Base-by-base conservation (phyloP, 2,113 vertebrate species). In the Myrmecobius fasciatus region DNA sequence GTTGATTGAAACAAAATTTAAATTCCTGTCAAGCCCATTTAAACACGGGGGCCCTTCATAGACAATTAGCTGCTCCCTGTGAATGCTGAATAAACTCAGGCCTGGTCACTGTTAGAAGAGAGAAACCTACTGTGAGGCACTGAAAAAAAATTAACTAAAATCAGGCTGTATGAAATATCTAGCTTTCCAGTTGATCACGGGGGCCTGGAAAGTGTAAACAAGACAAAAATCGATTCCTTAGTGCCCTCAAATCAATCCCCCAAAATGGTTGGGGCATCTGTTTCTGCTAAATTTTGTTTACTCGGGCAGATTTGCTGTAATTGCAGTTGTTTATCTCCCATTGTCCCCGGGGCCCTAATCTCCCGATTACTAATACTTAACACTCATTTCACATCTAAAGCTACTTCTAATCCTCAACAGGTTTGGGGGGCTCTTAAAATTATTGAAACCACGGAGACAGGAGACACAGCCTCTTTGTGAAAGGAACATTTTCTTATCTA, bases 151-250 rank as follows among this genome's bases (percentile, higher is more conserved):
- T 98, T 97, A 98, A 98, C 98, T 98, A 98, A 98, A 98, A 98
- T 93, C 98, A 98, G 98, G 97, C 98, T 95, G 97, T 98, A 98
- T 98, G 98, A 98, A 98, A 98, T 98, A 98, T 98, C 98, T 97
- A 98, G 98, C 98, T 97, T 98, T 98, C 97, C 96, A 96, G 98
- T 98, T 98, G 98, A 98, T 98, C 98, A 98, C 98, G 52, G 99
- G 99, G 99, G 98, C 98, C 97, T 97, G 98, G 67, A 98, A 99
- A 99, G 99, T 99, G 99, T 99, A 99, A 99, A 99, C 99, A 99
- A 99, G 99, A 99, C 99, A 99, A 99, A 99, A 99, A 99, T 99
- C 98, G 98, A 99, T 99, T 99, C 99, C 98, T 99, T 96, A 97
- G 98, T 98, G 98, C 98, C 99, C 98, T 98, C 98, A 98, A 98